Evolutionary conservation across 2,888 invertebrate species (phyloP).

Genomic region (Cephus runcator): DNA sequence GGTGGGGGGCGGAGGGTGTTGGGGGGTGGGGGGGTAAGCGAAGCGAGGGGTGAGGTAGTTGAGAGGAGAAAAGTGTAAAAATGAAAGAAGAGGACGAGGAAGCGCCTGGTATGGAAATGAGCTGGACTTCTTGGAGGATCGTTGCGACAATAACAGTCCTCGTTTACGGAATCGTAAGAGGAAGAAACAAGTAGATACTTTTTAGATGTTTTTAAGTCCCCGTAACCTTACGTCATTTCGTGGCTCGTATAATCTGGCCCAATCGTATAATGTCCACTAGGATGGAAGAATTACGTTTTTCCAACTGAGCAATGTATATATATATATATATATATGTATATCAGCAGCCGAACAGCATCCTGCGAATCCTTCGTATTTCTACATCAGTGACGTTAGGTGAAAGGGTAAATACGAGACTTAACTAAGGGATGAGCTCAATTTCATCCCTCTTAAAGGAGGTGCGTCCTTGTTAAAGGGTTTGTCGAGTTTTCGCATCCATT

Average conservation of each 20-base stretch:
- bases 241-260: background rate
- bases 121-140: background rate
- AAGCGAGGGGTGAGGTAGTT: background rate
- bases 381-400: background rate
- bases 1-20: background rate
- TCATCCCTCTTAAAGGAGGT: background rate
- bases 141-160: background rate
- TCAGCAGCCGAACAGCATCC: background rate
- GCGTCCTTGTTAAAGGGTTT: background rate
- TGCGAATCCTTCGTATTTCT: background rate
- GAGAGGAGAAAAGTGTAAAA: background rate
- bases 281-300: background rate
- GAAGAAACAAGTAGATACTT: background rate
- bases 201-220: background rate
- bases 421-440: background rate
- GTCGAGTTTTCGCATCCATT: background rate
- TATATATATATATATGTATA: too few relatives aligned
- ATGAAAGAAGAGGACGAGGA: conserved; percentile 12
- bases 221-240: background rate
- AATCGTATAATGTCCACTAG: background rate
- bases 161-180: background rate
- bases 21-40: background rate
- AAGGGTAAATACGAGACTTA: background rate
- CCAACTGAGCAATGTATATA: background rate
- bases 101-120: conserved; percentile 41